These are phyloP conservation scores for Porites australiensis DNA, from an alignment of 64 coral and sea anemone species.

Conservation along the genomic window DNA sequence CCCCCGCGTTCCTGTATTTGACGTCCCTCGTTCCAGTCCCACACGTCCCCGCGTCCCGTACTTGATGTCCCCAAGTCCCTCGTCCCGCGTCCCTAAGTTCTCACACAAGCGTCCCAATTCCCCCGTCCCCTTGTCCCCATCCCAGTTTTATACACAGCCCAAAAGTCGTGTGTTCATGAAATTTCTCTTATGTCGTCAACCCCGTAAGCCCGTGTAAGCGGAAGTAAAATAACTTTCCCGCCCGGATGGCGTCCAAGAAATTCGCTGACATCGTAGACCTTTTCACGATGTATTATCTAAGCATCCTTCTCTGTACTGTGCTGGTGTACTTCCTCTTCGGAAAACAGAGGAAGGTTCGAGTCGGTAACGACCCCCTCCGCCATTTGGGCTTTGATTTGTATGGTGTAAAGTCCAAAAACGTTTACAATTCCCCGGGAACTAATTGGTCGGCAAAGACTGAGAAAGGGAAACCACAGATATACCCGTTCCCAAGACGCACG, in stretches of 20 bases:
- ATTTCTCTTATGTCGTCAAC: conserved; percentile 77
- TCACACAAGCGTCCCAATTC: too few relatives aligned
- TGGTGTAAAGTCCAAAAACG: conserved; percentile 11
- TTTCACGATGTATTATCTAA: conserved; percentile 88
- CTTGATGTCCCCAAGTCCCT: too few relatives aligned
- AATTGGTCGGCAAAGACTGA: not conserved
- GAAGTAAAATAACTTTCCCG: conserved; percentile 88
- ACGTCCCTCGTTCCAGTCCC: too few relatives aligned
- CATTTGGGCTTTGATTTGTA: conserved; percentile 22
- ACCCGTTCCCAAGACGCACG: too few relatives aligned
- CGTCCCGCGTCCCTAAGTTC: too few relatives aligned
- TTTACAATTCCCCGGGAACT: conserved; percentile 33
- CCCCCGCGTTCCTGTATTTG: too few relatives aligned
- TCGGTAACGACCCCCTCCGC: conserved; percentile 25
- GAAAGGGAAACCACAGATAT: not conserved
- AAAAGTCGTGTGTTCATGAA: conserved; percentile 86
- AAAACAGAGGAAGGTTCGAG: conserved; percentile 54
- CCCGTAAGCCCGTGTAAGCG: conserved; percentile 74
- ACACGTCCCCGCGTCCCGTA: too few relatives aligned
- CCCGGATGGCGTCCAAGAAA: conserved; percentile 93
- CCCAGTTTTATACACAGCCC: not conserved
- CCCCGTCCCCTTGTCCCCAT: too few relatives aligned
- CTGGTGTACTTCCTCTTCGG: conserved; percentile 72
- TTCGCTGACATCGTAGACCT: conserved; percentile 90
- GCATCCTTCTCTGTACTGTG: conserved; percentile 78